Evolutionary conservation across 2,797 vertebrate genomes (phyloP), one percentile per base, ranked within the genome.

Genomic region (Tympanoctomys barrerae): DNA sequence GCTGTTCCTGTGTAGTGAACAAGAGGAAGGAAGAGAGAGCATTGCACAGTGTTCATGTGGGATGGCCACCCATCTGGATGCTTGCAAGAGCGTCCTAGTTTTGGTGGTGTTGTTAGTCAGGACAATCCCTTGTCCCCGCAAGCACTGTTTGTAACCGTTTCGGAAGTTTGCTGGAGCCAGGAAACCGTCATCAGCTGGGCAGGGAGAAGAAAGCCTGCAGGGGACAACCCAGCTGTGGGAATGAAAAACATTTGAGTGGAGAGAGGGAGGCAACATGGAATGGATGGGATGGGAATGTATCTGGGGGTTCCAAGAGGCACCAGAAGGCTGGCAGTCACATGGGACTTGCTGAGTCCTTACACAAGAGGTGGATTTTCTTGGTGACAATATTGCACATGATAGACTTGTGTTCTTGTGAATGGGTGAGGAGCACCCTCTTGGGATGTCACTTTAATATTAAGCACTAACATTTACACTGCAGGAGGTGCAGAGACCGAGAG

Each of bases 41-140:
- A 93, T 91, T 85, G 57, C 49, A 87, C 42, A 85, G 66, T 36
- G 49, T 71, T 89, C 85, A 4, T 96, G 97, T 96, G 91, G 94
- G 88, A 28, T 26, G 94, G 62, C 96, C 96, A 97, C 97, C 96
- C 97, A 97, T 97, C 90, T 66, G 2, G 97, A 97, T 75, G 94
- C 94, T 96, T 95, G 96, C 97, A 94, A 98, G 96, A 96, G 6
- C 3, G 71, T 82, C 96, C 96, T 87, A 87, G 68, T 97, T 97
- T 94, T 83, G 61, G 91, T 96, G 90, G 66, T 95, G 94, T 91
- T 96, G 49, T 95, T 83, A 87, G 91, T 96, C 12, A 24, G 94
- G 95, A 96, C 94, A 92, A 42, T 96, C 66, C 71, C 91, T 96
- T 92, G 88, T 97, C 90, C 96, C 97, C 49, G 0, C 73, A 80